Evolutionary conservation across 2,888 invertebrate genomes (phyloP).

Genomic region (Falcaria lacertinaria): DNA sequence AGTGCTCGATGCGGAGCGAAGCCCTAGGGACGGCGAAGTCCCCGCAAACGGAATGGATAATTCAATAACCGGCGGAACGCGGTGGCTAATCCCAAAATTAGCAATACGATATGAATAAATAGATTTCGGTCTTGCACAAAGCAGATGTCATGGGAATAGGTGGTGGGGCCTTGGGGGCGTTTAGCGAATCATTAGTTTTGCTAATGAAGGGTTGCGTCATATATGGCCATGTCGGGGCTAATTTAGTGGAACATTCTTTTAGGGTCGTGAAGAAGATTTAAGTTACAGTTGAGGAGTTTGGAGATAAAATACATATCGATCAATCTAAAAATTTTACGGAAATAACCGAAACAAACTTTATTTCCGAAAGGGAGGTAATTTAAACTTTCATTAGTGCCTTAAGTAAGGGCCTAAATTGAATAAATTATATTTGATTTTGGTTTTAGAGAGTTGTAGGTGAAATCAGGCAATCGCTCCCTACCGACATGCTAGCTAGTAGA

Average conservation of each 20-base stretch:
- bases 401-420: too few relatives aligned
- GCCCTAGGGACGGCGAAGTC: constrained; percentile 44
- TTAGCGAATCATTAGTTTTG: constrained; percentile 58
- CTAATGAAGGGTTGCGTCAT: constrained; percentile 61
- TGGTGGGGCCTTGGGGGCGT: constrained; percentile 40
- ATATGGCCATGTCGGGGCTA: constrained; percentile 30
- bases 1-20: constrained; percentile 23
- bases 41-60: constrained; percentile 76
- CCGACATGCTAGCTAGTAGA: too few relatives aligned
- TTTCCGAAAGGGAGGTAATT: too few relatives aligned
- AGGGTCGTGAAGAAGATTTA: neutral
- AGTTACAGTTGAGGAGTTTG: too few relatives aligned
- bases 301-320: too few relatives aligned
- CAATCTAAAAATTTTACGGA: too few relatives aligned
- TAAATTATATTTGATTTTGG: too few relatives aligned
- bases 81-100: constrained; percentile 72
- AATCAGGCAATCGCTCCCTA: too few relatives aligned
- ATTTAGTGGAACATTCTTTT: constrained; percentile 8
- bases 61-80: constrained; percentile 76
- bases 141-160: constrained; percentile 59
- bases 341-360: too few relatives aligned
- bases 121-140: constrained; percentile 67
- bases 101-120: constrained; percentile 79
- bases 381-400: too few relatives aligned
- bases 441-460: too few relatives aligned